Percentiles rank a stretch among this genome's conserved stretches.
phyloP scores from a whole-genome alignment of 1,140 invertebrate genomes.

The Bicyclus anynana region DNA sequence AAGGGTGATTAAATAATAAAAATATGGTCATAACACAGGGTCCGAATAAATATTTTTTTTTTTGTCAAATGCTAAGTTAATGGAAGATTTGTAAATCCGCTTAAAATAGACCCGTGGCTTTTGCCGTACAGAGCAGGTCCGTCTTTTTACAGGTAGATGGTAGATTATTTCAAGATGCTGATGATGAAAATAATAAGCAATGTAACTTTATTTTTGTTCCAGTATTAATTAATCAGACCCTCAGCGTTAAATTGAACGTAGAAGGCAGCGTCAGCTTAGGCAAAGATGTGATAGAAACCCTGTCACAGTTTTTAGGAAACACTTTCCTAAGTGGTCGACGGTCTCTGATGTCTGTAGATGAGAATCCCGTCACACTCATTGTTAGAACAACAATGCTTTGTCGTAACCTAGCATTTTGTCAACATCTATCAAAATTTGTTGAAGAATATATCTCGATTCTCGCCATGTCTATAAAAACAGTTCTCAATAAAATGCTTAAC shows the following conservation, averaged over 20 bases:
- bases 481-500: slow-evolving; percentile 27
- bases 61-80: too few relatives aligned
- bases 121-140: too few relatives aligned
- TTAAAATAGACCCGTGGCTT: too few relatives aligned
- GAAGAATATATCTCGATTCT: slow-evolving; percentile 43
- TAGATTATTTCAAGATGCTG: too few relatives aligned
- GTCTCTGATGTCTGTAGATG: slow-evolving; percentile 11
- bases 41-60: too few relatives aligned
- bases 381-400: slow-evolving; percentile 38
- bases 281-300: slow-evolving; percentile 39
- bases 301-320: slow-evolving; percentile 26
- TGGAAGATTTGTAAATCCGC: too few relatives aligned
- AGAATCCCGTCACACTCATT: slow-evolving; percentile 30
- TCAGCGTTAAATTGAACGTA: slow-evolving; percentile 38
- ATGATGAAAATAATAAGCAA: too few relatives aligned
- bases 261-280: slow-evolving; percentile 41
- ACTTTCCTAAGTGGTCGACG: slow-evolving; percentile 24
- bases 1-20: too few relatives aligned
- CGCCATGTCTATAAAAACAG: slow-evolving; percentile 31
- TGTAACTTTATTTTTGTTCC: slow-evolving; percentile 3
- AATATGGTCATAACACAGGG: too few relatives aligned
- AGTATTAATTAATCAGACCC: slow-evolving; percentile 2
- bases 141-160: too few relatives aligned
- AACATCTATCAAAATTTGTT: slow-evolving; percentile 31
- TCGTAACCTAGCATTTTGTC: slow-evolving; percentile 38